phyloP scores from a whole-genome alignment of 2,888 invertebrate species.

The Tribolium freemani region DNA sequence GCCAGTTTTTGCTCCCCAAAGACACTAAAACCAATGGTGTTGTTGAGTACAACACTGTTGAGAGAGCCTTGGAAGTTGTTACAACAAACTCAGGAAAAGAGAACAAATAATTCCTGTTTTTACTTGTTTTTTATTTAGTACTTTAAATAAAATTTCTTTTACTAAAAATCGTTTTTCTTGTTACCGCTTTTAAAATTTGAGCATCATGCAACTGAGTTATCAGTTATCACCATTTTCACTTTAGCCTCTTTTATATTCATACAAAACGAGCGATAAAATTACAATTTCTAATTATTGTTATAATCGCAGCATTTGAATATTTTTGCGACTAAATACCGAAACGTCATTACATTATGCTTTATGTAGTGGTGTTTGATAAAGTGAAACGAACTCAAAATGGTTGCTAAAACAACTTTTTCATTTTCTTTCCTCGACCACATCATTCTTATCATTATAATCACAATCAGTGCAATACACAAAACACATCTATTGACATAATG shows the following conservation, averaged over 20 bases:
- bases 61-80: conserved; percentile 4
- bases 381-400: neutral
- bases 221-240: too few species aligned
- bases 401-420: too few species aligned
- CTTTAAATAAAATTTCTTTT: neutral
- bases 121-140: neutral
- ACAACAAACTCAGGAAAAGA: neutral
- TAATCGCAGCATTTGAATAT: too few species aligned
- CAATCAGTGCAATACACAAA: conserved; percentile 71
- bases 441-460: conserved; percentile 70
- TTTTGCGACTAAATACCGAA: too few species aligned
- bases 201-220: too few species aligned
- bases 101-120: neutral
- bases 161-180: too few species aligned
- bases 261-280: too few species aligned
- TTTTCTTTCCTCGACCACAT: conserved; percentile 67
- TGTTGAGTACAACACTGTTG: conserved; percentile 1
- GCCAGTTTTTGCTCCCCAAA: conserved; percentile 49
- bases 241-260: too few species aligned
- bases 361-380: neutral
- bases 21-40: conserved; percentile 18
- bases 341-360: too few species aligned
- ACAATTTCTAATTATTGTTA: neutral
- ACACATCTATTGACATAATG: conserved; percentile 74
- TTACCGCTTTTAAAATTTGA: too few species aligned